Base-by-base conservation (phyloP, 1,140 invertebrate genomes). In the Chrysomallon squamiferum region DNA sequence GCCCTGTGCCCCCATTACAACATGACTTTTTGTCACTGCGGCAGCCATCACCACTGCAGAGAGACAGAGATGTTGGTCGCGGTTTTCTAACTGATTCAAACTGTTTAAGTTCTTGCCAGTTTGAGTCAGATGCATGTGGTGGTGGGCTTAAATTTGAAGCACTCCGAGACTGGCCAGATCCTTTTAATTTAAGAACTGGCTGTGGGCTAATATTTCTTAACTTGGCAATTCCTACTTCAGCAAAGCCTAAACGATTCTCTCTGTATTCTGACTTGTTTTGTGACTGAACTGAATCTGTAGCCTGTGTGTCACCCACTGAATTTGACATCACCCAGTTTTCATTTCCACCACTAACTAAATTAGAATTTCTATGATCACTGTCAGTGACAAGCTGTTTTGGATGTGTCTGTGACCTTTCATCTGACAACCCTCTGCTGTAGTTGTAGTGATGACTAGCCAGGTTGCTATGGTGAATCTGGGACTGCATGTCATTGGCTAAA, bases 11-110 rank as follows among this genome's bases (percentile, higher is more conserved):
- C 47, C 33, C n/a, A 62, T 35, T 1, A 54, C 62, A 22, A 54
- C 0, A 78, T 81, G 32, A 81, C 73, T 5, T 49, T 67, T 66
- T 47, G 43, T 35, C 25, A 59, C 32, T n/a, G 20, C 32, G 27
- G 61, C 41, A 63, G n/a, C 76, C 75, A 65, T 78, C 80, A 56
- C 82, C 77, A 45, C 77, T 76, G 50, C 78, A 77, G 29, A 83
- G 62, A n/a, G 80, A 76, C 30, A 83, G 66, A 15, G 81, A 80
- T 50, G 70, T 78, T 27, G 80, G 80, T 20, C 80, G 47, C 25
- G 58, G 43, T 32, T 68, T 72, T 35, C 45, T 59, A 18, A 43
- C 29, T 30, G 50, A 58, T 6, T 64, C 63, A 22, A 18, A 50
- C 4, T 66, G 32, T 25, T 66, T 58, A 15, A 69, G 65, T 32